A percentile compares a stretch with the other conserved stretches of the same genome.
These are phyloP conservation scores for Harpalus rubripes DNA, from an alignment of 2,888 invertebrate species.

Conservation along the genomic window DNA sequence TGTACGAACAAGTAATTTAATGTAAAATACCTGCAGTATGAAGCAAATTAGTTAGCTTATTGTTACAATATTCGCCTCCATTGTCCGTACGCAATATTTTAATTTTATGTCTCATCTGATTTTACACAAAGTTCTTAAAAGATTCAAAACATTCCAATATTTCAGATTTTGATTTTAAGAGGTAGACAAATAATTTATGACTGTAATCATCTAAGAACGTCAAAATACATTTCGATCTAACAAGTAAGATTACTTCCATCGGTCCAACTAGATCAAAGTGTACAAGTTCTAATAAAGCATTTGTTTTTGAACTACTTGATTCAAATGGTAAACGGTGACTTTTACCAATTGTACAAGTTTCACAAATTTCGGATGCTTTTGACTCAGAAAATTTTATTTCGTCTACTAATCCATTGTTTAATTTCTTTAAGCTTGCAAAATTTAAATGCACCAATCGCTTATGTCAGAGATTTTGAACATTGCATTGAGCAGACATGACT, in stretches of 20 bases:
- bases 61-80: slow-evolving; percentile 62
- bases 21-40: not conserved
- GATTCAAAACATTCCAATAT: slow-evolving; percentile 50
- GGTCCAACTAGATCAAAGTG: not conserved
- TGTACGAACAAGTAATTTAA: slow-evolving; percentile 61
- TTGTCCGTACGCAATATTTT: slow-evolving; percentile 65
- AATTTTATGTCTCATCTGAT: not conserved
- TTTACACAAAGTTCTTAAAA: slow-evolving; percentile 64
- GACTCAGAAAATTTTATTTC: not conserved
- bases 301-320: no score
- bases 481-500: not conserved
- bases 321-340: not conserved
- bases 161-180: slow-evolving; percentile 68
- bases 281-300: no score
- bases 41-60: slow-evolving; percentile 1
- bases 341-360: not conserved
- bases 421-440: not conserved
- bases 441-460: slow-evolving; percentile 15
- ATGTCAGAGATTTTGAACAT: not conserved
- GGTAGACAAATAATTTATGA: slow-evolving; percentile 1
- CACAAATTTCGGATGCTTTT: not conserved
- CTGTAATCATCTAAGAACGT: slow-evolving; percentile 9
- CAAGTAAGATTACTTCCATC: not conserved
- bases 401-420: not conserved
- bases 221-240: slow-evolving; percentile 12